Base-by-base conservation (phyloP, 2,113 vertebrate species). In the Solenodon paradoxus region DNA sequence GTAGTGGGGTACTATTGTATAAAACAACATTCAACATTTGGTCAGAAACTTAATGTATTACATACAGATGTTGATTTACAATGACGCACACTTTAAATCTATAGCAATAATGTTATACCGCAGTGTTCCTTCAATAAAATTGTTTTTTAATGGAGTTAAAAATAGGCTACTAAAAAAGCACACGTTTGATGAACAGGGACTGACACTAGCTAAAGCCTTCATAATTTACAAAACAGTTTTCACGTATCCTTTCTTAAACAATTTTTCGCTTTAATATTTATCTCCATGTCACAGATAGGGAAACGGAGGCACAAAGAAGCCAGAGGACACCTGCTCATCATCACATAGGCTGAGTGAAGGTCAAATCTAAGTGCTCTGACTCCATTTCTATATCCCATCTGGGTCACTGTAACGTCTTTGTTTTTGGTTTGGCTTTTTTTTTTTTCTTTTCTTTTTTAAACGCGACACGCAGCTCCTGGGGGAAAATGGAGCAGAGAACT, bases 371-470 rank as follows among this genome's bases (percentile, higher is more conserved):
- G 30, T 64, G n/a, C n/a, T n/a, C n/a, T 24, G 28, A 69, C 45
- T 88, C 28, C 24, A 30, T 40, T 83, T 82, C n/a, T 35, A 24
- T 11, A 64, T 30, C 79, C 38, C 64, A 68, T 69, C 32, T 16
- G 51, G 35, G 51, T 47, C 63, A 30, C 49, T 28, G 10, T 47
- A 24, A 71, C 59, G 77, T 57, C 32, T 75, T 77, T 72, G 57
- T 11, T 81, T 85, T 61, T 64, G 45, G 9, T 47, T 45, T 13
- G 42, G 40, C 28, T 35, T 47, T 74, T 74, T 30, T n/a, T n/a
- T n/a, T n/a, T n/a, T n/a, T n/a, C n/a, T n/a, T n/a, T n/a, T 80
- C 59, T n/a, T 80, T 90, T 75, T 53, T 81, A 75, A 92, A 28
- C 26, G 35, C 90, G 42, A 24, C 13, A 7, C 4, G 30, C 10